Conservation (phyloP, 2,797 vertebrate genomes). For the Rhodeus uyekii region DNA sequence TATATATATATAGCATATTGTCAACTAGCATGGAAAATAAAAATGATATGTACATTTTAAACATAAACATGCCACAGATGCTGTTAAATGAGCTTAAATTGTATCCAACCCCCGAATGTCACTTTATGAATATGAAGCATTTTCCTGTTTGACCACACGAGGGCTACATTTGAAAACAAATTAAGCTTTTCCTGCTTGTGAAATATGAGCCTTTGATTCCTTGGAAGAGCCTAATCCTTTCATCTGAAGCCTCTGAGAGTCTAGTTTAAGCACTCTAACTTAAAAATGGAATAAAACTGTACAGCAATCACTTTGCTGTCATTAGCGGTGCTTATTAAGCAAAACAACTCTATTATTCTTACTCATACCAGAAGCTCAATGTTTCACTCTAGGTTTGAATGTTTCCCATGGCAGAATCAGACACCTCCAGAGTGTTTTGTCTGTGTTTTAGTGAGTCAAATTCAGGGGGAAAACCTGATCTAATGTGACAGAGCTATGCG, state of each 20-base stretch:
- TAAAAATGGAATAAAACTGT: background rate
- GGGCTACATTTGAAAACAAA: slow-evolving; percentile 57
- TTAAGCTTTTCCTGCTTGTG: background rate
- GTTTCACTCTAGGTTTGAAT: background rate
- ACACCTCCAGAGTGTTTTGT: background rate
- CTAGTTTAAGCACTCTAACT: background rate
- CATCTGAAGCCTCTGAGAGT: slow-evolving; percentile 1
- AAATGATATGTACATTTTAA: too few relatives aligned
- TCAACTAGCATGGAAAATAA: too few relatives aligned
- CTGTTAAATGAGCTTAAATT: background rate
- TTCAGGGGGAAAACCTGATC: background rate
- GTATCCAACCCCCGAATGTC: background rate
- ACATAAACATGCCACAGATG: background rate
- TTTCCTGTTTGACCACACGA: slow-evolving; percentile 56
- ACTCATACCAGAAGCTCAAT: background rate
- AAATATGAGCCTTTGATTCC: background rate
- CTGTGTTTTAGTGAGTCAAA: background rate
- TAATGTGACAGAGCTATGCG: slow-evolving; percentile 25
- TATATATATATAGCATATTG: background rate
- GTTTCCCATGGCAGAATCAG: background rate
- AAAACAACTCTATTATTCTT: background rate
- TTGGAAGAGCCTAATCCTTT: slow-evolving; percentile 8
- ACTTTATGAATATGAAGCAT: background rate
- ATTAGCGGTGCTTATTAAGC: background rate
- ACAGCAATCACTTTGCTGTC: background rate